A percentile compares a stretch with the other conserved stretches of the same genome.
Conservation (phyloP, 2,113 vertebrate genomes). For the Struthidea cinerea region DNA sequence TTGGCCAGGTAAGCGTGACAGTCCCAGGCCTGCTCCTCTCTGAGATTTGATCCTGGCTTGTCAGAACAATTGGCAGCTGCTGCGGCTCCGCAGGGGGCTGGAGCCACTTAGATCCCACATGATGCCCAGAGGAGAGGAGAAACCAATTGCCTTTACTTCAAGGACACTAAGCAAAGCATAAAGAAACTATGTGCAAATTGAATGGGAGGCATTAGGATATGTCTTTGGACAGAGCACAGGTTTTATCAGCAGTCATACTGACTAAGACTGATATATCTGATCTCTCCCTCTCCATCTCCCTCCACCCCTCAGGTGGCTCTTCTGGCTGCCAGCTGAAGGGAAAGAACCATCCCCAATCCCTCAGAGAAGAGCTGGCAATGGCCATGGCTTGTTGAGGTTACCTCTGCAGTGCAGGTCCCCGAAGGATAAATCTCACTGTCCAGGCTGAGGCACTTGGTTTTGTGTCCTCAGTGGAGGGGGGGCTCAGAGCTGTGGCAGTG, state of each 20-base stretch:
- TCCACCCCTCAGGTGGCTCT: not conserved
- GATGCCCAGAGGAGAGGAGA: slow-evolving; percentile 45
- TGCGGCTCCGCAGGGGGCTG: not conserved
- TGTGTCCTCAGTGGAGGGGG: not conserved
- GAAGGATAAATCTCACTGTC: not conserved
- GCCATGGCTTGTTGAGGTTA: not conserved
- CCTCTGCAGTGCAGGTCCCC: not conserved
- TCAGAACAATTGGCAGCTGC: not conserved
- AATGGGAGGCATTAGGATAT: slow-evolving; percentile 32
- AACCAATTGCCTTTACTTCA: slow-evolving; percentile 52
- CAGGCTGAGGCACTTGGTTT: not conserved
- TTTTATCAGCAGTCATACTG: slow-evolving; percentile 18
- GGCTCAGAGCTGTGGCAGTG: not conserved
- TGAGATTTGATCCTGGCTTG: not conserved
- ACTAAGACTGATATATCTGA: not conserved
- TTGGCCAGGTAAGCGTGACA: not conserved
- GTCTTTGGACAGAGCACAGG: slow-evolving; percentile 4
- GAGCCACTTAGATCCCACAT: slow-evolving; percentile 17
- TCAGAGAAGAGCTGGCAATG: not conserved
- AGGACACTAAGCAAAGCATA: slow-evolving; percentile 53
- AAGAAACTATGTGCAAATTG: slow-evolving; percentile 36
- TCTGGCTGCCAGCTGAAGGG: not conserved
- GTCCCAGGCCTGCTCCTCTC: not conserved
- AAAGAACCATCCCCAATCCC: not conserved
- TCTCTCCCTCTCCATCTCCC: not conserved